Conservation (phyloP, 64 coral and sea anemone species). For the Exaiptasia diaphana region DNA sequence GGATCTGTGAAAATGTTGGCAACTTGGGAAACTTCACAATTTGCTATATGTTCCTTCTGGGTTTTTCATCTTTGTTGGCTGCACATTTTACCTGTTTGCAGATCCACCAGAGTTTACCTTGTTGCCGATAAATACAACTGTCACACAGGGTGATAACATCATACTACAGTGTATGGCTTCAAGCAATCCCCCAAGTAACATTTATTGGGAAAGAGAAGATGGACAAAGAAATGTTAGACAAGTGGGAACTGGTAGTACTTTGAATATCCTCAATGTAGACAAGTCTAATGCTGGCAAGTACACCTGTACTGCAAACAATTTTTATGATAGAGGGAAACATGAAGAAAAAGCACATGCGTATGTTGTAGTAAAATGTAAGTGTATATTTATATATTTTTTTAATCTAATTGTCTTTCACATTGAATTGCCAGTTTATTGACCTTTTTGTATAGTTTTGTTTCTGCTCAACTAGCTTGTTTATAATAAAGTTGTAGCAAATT, state of each 20-base stretch:
- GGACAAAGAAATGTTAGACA: background rate
- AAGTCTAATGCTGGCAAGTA: background rate
- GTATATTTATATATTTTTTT: no score
- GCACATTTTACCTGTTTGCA: no score
- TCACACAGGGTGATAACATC: background rate
- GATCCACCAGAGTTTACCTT: background rate
- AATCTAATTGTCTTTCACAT: no score
- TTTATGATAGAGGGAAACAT: background rate
- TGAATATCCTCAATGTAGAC: background rate
- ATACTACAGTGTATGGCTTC: background rate
- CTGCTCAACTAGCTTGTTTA: no score
- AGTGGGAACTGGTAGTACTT: background rate
- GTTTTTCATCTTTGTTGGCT: no score
- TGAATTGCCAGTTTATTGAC: no score
- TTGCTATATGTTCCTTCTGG: no score
- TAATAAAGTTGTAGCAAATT: no score
- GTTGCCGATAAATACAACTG: background rate
- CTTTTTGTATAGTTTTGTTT: no score
- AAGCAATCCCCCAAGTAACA: background rate
- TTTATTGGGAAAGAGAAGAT: background rate
- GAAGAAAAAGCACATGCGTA: background rate
- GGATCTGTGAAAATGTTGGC: no score
- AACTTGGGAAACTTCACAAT: no score
- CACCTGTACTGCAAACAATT: background rate
- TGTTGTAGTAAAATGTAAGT: background rate